Percentiles rank a stretch among this genome's conserved stretches.
phyloP scores from a whole-genome alignment of 2,888 invertebrate species.

The Pterobdella sp. region DNA sequence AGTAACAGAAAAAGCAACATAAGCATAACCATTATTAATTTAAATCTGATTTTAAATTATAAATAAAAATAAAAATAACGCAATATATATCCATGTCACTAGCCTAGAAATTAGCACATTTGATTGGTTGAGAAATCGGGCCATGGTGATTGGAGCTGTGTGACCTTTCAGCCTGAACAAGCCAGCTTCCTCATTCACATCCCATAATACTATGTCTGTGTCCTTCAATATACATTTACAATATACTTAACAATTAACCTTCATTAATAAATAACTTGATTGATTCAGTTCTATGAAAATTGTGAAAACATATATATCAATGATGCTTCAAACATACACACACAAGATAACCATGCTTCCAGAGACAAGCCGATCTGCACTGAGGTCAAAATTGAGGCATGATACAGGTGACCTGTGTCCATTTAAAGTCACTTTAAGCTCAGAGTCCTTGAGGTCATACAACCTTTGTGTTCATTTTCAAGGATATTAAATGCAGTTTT shows the following conservation, averaged over 20 bases:
- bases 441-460: conserved; percentile 64
- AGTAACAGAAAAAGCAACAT: too few relatives aligned
- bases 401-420: conserved; percentile 80
- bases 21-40: neutral
- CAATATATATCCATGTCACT: too few relatives aligned
- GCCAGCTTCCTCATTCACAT: conserved; percentile 83
- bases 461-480: too few relatives aligned
- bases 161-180: conserved; percentile 81
- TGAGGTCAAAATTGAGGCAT: conserved; percentile 69
- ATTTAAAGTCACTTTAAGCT: conserved; percentile 63
- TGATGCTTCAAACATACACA: neutral
- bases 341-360: conserved; percentile 64
- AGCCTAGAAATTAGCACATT: conserved; percentile 52
- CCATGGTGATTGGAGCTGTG: conserved; percentile 78
- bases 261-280: neutral
- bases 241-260: neutral
- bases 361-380: conserved; percentile 74
- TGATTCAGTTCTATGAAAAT: neutral
- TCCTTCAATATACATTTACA: conserved; percentile 56
- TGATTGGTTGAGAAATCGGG: conserved; percentile 47
- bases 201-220: conserved; percentile 87
- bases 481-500: too few relatives aligned
- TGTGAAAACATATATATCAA: neutral
- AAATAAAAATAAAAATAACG: neutral
- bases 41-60: neutral